Percentiles rank a stretch among this genome's conserved stretches.
Conservation (phyloP, 2,113 vertebrate genomes). For the Porphyrio hochstetteri region DNA sequence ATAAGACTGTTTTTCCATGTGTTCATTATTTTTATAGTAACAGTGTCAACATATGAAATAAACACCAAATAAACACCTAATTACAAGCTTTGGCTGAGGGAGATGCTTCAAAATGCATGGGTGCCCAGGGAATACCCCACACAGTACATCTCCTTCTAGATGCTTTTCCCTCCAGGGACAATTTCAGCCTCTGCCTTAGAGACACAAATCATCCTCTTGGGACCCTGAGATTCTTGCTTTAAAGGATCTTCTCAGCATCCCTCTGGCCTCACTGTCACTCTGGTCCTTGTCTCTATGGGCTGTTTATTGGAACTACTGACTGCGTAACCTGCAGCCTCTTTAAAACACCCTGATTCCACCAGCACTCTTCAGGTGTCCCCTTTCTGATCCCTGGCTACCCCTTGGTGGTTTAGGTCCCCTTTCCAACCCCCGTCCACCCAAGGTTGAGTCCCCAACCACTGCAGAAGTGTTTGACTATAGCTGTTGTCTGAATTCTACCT, state of each 20-base stretch:
- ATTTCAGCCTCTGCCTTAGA: neutral
- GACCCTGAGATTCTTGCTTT: neutral
- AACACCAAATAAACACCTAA: neutral
- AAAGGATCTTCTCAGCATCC: neutral
- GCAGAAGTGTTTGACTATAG: neutral
- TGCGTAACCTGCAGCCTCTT: neutral
- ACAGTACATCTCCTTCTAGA: neutral
- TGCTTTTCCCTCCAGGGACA: neutral
- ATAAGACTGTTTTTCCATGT: neutral
- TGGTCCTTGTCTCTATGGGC: neutral
- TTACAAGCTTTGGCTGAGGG: neutral
- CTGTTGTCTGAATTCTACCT: neutral
- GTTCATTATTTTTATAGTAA: neutral
- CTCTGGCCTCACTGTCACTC: neutral
- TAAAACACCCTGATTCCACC: neutral
- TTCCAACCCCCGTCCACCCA: neutral
- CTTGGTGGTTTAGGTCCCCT: neutral
- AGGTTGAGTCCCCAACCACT: fast-evolving
- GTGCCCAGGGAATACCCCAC: neutral
- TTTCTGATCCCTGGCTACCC: neutral
- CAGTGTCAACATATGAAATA: neutral
- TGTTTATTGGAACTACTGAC: neutral
- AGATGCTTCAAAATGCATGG: neutral
- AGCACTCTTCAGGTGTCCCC: neutral
- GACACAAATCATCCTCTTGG: neutral